Percentiles rank a stretch among this genome's conserved stretches.
These are phyloP conservation scores for Lontra canadensis DNA, from an alignment of 2,113 vertebrate genomes.

Conservation along the genomic window DNA sequence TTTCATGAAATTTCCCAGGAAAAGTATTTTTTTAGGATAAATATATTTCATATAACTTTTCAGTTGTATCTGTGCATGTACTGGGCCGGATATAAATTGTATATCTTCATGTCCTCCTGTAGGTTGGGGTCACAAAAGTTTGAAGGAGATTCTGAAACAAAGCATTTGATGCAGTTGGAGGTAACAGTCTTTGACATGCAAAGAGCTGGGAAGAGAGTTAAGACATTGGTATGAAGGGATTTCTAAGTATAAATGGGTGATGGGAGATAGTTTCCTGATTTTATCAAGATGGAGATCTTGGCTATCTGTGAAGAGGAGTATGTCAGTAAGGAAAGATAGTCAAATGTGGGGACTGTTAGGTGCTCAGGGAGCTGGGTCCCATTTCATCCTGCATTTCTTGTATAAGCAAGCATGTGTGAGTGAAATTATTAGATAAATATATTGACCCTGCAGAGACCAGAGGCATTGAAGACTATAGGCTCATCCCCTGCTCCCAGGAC, in stretches of 20 bases:
- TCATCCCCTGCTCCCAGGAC: conserved; percentile 21
- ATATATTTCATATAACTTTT: conserved; percentile 8
- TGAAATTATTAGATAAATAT: neutral
- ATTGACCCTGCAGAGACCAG: neutral
- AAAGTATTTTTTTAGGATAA: neutral
- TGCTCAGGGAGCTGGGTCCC: neutral
- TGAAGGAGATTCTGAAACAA: neutral
- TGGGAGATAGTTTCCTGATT: neutral
- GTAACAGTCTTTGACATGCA: neutral
- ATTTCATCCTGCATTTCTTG: neutral
- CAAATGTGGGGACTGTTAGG: neutral
- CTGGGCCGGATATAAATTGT: neutral
- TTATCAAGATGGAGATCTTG: neutral
- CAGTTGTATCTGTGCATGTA: neutral
- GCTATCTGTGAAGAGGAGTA: neutral
- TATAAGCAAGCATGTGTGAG: neutral
- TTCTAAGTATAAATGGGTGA: neutral
- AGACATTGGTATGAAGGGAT: neutral
- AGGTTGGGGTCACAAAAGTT: neutral
- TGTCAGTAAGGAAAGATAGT: neutral
- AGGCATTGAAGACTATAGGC: neutral
- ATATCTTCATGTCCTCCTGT: neutral
- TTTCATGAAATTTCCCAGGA: neutral
- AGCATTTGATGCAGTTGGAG: neutral
- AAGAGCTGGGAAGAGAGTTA: neutral